Conservation (phyloP, 2,797 vertebrate species). For the Hylomyscus alleni region DNA sequence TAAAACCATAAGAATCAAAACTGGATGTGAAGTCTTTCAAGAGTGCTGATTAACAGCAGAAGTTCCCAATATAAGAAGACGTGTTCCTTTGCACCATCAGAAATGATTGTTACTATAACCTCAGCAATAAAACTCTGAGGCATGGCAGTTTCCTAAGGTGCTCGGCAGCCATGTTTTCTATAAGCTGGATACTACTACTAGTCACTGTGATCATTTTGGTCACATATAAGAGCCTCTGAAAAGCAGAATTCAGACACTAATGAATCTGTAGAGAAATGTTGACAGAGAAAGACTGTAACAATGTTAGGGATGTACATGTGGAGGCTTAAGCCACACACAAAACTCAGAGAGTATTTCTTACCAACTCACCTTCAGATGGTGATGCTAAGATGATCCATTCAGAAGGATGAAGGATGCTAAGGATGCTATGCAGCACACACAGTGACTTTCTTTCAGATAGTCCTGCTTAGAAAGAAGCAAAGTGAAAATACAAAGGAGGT, state of each 20-base stretch:
- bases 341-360: conserved; percentile 16
- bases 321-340: not conserved
- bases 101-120: conserved; percentile 3
- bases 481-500: not conserved
- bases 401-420: not conserved
- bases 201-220: conserved; percentile 17
- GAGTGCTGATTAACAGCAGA: conserved; percentile 59
- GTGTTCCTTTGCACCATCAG: conserved; percentile 31
- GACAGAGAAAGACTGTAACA: not conserved
- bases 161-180: not conserved
- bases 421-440: not conserved
- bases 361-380: conserved; percentile 16
- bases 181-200: conserved; percentile 15
- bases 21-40: conserved; percentile 45
- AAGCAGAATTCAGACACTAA: not conserved
- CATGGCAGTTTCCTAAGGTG: not conserved
- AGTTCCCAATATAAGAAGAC: conserved; percentile 44
- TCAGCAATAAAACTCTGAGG: conserved; percentile 61
- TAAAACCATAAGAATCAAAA: conserved; percentile 42
- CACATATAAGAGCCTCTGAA: conserved; percentile 23
- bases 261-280: not conserved
- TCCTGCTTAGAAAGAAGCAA: not conserved
- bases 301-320: not conserved
- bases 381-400: too few species aligned
- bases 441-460: conserved; percentile 10